A percentile compares a stretch with the other conserved stretches of the same genome.
These are phyloP conservation scores for Wiebesia pumilae DNA, from an alignment of 1,140 invertebrate species.

Conservation along the genomic window DNA sequence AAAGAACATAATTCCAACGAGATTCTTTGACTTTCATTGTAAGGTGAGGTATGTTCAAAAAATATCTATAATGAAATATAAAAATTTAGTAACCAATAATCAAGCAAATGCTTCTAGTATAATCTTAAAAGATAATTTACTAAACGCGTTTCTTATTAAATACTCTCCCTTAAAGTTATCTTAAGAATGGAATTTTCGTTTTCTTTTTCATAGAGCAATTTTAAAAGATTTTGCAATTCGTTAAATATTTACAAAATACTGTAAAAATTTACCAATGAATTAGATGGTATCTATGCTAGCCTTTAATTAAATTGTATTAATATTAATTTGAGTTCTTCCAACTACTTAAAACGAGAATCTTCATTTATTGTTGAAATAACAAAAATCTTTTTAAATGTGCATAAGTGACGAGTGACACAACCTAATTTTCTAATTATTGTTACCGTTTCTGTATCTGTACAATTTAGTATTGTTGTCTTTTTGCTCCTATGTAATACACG, in stretches of 20 bases:
- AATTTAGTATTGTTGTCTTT: slow-evolving; percentile 30
- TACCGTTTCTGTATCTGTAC: slow-evolving; percentile 40
- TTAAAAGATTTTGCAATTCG: neutral
- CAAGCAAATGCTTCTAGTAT: neutral
- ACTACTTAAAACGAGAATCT: neutral
- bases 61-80: neutral
- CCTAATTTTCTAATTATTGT: slow-evolving; percentile 50
- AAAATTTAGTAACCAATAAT: neutral
- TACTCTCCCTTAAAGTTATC: neutral
- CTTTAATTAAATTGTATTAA: neutral
- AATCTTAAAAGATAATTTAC: neutral
- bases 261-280: slow-evolving; percentile 37
- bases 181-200: neutral
- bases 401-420: slow-evolving; percentile 25
- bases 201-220: neutral
- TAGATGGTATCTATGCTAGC: neutral
- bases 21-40: neutral
- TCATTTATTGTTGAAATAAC: slow-evolving; percentile 5
- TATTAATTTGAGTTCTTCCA: neutral
- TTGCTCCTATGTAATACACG: neutral
- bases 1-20: neutral
- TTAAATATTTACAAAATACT: neutral
- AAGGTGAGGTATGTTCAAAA: neutral
- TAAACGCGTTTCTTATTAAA: neutral
- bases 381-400: neutral